Evolutionary conservation across 2,113 vertebrate species (phyloP).

Genomic region (Phasianus colchicus): DNA sequence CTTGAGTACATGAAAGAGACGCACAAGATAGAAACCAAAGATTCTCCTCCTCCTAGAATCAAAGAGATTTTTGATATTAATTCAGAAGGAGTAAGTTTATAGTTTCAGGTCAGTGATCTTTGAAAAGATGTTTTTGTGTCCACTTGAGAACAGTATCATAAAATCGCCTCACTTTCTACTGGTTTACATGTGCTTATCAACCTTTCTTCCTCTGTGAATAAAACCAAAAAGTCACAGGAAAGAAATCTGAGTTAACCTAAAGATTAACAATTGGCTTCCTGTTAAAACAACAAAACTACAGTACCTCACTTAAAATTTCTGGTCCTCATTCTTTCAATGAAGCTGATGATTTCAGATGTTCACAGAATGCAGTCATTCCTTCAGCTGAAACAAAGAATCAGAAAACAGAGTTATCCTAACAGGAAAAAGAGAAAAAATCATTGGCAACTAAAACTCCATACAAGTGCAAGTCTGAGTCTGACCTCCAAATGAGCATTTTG

Average conservation of each 20-base stretch:
- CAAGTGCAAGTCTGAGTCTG: background rate
- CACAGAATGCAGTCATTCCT: background rate
- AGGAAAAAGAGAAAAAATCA: background rate
- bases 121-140: background rate
- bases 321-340: background rate
- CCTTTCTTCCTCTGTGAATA: background rate
- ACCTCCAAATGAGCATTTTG: rapidly evolving
- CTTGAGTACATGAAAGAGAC: background rate
- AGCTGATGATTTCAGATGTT: background rate
- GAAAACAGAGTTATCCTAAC: background rate
- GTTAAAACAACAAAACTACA: background rate
- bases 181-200: background rate
- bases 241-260: background rate
- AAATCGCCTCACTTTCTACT: background rate
- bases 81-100: background rate
- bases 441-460: background rate
- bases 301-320: background rate
- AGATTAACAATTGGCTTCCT: background rate
- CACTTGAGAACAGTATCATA: background rate
- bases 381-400: background rate
- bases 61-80: background rate
- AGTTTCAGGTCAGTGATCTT: background rate
- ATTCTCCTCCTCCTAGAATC: background rate
- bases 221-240: background rate
- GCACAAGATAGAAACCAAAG: background rate